These are phyloP conservation scores for Chloebia gouldiae DNA, from an alignment of 2,113 vertebrate species.

Conservation along the genomic window DNA sequence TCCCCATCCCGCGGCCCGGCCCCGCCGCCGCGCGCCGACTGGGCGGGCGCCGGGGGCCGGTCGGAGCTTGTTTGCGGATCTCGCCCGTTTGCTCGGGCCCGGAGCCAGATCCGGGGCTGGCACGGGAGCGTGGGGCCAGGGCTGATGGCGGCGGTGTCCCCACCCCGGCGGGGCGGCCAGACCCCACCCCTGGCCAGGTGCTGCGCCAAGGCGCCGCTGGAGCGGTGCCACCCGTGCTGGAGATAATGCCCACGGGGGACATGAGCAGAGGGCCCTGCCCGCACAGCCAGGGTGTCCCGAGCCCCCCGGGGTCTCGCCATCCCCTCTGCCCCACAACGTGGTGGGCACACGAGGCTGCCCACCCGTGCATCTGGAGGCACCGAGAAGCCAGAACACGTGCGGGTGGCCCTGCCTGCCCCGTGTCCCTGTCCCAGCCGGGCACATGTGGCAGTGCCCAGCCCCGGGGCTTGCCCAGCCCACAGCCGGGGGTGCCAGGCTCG, in stretches of 20 bases:
- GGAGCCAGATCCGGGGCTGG: conserved; percentile 19
- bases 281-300: fast-evolving
- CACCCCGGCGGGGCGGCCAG: too few species aligned
- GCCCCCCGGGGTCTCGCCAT: too few species aligned
- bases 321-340: background rate
- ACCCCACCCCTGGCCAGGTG: background rate
- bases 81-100: background rate
- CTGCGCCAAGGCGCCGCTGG: background rate
- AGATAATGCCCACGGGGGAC: fast-evolving
- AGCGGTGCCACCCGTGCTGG: fast-evolving
- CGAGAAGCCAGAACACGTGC: fast-evolving
- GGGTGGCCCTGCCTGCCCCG: too few species aligned
- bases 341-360: background rate
- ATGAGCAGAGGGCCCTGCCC: fast-evolving
- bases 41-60: background rate
- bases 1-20: fast-evolving
- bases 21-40: fast-evolving
- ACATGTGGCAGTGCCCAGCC: background rate
- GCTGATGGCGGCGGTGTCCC: background rate
- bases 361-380: fast-evolving
- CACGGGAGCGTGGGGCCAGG: background rate
- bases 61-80: background rate
- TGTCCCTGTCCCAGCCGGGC: background rate
- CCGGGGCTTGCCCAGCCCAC: background rate
- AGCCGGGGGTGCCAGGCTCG: background rate